phyloP scores from a whole-genome alignment of 2,888 invertebrate species.

The Scotopteryx bipunctaria region DNA sequence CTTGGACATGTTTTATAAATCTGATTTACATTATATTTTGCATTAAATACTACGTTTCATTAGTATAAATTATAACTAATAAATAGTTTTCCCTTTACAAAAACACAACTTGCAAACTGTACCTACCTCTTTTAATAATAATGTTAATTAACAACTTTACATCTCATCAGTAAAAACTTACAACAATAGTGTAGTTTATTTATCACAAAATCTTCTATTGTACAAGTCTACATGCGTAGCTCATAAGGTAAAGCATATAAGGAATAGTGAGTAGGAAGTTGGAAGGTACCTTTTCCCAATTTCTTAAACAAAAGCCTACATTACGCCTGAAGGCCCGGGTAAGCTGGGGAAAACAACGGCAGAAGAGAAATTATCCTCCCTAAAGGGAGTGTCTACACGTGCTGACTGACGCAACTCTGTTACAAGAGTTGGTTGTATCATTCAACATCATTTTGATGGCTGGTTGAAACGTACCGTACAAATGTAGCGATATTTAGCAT shows the following conservation, averaged over 20 bases:
- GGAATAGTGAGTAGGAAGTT: conserved; percentile 17
- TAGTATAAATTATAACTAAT: too few relatives aligned
- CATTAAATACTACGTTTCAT: too few relatives aligned
- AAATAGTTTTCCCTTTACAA: too few relatives aligned
- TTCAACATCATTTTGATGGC: neutral
- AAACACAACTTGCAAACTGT: too few relatives aligned
- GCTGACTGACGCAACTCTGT: neutral
- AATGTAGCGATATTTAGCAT: neutral
- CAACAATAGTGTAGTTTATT: too few relatives aligned
- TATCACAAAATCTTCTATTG: too few relatives aligned
- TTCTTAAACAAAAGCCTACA: conserved; percentile 45
- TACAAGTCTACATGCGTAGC: neutral
- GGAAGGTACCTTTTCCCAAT: conserved; percentile 50
- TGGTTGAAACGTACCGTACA: neutral
- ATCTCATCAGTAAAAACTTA: too few relatives aligned
- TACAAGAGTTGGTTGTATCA: too few relatives aligned
- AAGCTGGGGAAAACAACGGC: conserved; percentile 49
- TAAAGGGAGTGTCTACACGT: conserved; percentile 34
- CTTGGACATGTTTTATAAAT: too few relatives aligned
- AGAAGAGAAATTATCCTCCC: conserved; percentile 51
- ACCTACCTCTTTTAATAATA: too few relatives aligned
- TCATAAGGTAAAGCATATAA: conserved; percentile 16
- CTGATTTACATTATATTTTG: too few relatives aligned
- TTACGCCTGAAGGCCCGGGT: conserved; percentile 36
- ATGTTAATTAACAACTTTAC: too few relatives aligned